phyloP scores from a whole-genome alignment of 2,888 invertebrate species.

The Ornithoptera priamus region DNA sequence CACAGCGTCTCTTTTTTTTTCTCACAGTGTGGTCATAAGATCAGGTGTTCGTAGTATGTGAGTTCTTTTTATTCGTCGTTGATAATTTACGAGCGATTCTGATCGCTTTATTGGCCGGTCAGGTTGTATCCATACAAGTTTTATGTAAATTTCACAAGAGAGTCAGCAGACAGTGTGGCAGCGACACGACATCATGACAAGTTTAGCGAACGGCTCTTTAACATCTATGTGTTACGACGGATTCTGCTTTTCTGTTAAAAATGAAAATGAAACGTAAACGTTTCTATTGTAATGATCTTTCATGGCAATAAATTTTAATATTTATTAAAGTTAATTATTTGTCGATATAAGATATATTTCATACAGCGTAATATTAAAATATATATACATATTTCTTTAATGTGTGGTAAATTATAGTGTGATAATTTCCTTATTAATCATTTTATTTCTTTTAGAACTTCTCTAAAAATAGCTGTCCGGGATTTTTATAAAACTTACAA shows the following conservation, averaged over 20 bases:
- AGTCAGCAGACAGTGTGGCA: constrained; percentile 72
- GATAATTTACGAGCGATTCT: constrained; percentile 60
- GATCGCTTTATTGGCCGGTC: constrained; percentile 56
- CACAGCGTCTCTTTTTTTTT: constrained; percentile 54
- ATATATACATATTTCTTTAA: too few relatives aligned
- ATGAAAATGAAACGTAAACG: neutral
- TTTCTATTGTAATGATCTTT: too few relatives aligned
- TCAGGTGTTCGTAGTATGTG: constrained; percentile 56
- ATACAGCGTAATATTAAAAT: too few relatives aligned
- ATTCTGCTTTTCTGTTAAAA: neutral
- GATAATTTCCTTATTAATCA: too few relatives aligned
- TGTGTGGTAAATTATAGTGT: too few relatives aligned
- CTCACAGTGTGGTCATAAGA: constrained; percentile 47
- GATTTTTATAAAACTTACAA: too few relatives aligned
- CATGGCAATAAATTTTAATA: too few relatives aligned
- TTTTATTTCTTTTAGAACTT: too few relatives aligned
- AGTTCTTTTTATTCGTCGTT: constrained; percentile 57
- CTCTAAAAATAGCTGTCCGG: too few relatives aligned
- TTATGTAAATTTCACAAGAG: constrained; percentile 59
- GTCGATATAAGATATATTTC: too few relatives aligned
- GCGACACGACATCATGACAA: constrained; percentile 39
- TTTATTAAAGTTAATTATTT: too few relatives aligned
- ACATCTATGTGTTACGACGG: constrained; percentile 9
- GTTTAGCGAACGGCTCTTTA: constrained; percentile 30
- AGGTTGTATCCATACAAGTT: constrained; percentile 53